Conservation (phyloP, 2,888 invertebrate genomes). For the Rhorus exstirpatorius region DNA sequence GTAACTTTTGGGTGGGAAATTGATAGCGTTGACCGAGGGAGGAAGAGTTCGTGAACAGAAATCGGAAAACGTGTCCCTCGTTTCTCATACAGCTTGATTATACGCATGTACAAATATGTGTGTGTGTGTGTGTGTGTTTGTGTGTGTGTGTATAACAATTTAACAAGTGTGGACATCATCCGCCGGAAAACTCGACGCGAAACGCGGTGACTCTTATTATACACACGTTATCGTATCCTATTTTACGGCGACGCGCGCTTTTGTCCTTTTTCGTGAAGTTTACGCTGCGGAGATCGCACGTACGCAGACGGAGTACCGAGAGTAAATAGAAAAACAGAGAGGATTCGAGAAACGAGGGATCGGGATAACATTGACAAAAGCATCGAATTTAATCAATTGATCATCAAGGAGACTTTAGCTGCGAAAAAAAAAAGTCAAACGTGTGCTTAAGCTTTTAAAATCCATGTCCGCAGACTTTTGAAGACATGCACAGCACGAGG, state of each 20-base stretch:
- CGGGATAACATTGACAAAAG: constrained; percentile 41
- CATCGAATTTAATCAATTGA: constrained; percentile 70
- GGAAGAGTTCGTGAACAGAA: constrained; percentile 54
- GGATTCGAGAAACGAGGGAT: constrained; percentile 19
- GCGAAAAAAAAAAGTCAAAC: no score
- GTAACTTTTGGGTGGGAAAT: constrained; percentile 47
- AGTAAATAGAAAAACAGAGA: constrained; percentile 61
- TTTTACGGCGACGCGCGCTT: constrained; percentile 69
- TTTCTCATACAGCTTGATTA: constrained; percentile 15
- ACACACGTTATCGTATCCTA: constrained; percentile 58
- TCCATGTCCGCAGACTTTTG: no score
- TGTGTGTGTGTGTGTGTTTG: not conserved
- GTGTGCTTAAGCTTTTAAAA: no score
- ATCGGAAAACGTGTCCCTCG: constrained; percentile 45
- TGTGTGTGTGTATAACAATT: not conserved
- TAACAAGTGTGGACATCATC: constrained; percentile 38
- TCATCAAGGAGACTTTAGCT: no score
- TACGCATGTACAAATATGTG: not conserved
- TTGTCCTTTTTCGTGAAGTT: constrained; percentile 75
- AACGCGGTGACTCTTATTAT: constrained; percentile 21
- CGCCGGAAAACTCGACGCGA: constrained; percentile 32
- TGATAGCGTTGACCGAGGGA: constrained; percentile 35
- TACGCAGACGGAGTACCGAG: constrained; percentile 64
- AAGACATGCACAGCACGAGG: no score
- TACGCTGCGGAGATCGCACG: constrained; percentile 71